These are phyloP conservation scores for Rhea americana DNA, from an alignment of 2,113 vertebrate genomes.

Conservation along the genomic window DNA sequence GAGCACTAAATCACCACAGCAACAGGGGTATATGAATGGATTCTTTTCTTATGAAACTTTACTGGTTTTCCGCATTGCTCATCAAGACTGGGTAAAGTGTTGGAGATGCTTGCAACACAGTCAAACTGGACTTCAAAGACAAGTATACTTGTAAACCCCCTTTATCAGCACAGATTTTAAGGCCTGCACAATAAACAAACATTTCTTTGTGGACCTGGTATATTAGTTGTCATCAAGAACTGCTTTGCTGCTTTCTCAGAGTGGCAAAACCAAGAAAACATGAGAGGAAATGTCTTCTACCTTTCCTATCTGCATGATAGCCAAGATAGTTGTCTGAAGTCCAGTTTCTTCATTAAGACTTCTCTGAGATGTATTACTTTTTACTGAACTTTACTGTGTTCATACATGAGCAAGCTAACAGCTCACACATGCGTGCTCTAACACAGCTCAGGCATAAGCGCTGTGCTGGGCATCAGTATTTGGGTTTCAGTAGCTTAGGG, in stretches of 20 bases:
- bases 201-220: not conserved
- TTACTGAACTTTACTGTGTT: too few species aligned
- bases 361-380: too few species aligned
- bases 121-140: not conserved
- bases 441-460: too few species aligned
- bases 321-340: not conserved
- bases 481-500: not conserved
- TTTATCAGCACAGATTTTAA: not conserved
- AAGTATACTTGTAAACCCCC: not conserved
- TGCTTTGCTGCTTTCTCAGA: not conserved
- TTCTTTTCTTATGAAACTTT: conserved; percentile 45
- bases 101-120: not conserved
- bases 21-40: conserved; percentile 24
- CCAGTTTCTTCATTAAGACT: not conserved
- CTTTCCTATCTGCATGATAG: not conserved
- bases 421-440: not conserved
- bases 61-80: not conserved
- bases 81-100: not conserved
- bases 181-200: not conserved
- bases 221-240: not conserved
- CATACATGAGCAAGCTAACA: not conserved
- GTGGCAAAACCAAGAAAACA: not conserved
- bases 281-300: not conserved
- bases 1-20: conserved; percentile 48
- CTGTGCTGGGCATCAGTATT: not conserved